These are phyloP conservation scores for Sylvia borin DNA, from an alignment of 2,797 vertebrate genomes.

Conservation along the genomic window DNA sequence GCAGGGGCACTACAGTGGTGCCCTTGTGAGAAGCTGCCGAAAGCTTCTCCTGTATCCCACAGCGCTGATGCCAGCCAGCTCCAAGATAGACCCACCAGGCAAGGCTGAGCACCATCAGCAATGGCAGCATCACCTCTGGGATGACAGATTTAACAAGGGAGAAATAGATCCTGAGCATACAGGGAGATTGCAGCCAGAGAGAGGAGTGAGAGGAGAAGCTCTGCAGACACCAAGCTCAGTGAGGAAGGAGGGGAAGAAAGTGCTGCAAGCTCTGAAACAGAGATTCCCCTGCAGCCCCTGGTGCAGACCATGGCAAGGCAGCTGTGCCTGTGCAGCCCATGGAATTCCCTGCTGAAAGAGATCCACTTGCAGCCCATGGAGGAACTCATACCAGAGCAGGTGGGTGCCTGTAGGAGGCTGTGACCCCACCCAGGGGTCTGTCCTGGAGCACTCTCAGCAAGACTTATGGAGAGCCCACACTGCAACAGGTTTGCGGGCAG, in stretches of 20 bases:
- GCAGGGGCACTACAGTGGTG: neutral
- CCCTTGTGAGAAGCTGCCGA: neutral
- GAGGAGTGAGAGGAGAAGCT: neutral
- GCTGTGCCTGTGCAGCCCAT: neutral
- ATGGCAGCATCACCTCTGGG: neutral
- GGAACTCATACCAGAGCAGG: neutral
- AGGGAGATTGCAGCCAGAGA: neutral
- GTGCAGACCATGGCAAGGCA: neutral
- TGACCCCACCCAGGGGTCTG: rapidly evolving
- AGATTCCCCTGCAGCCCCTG: neutral
- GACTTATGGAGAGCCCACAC: neutral
- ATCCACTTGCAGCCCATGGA: neutral
- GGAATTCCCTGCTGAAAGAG: neutral
- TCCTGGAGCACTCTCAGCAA: neutral
- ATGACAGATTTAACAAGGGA: neutral
- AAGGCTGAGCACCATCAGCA: neutral
- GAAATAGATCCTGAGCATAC: neutral
- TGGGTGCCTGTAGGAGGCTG: neutral
- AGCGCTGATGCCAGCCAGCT: neutral
- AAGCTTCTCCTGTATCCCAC: neutral
- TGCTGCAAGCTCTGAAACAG: neutral
- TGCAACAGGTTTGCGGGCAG: neutral
- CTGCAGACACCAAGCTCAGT: neutral
- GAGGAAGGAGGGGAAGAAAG: neutral
- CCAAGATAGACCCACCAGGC: rapidly evolving